Evolutionary conservation across 1,140 invertebrate genomes (phyloP).

Genomic region (Monochamus saltuarius): DNA sequence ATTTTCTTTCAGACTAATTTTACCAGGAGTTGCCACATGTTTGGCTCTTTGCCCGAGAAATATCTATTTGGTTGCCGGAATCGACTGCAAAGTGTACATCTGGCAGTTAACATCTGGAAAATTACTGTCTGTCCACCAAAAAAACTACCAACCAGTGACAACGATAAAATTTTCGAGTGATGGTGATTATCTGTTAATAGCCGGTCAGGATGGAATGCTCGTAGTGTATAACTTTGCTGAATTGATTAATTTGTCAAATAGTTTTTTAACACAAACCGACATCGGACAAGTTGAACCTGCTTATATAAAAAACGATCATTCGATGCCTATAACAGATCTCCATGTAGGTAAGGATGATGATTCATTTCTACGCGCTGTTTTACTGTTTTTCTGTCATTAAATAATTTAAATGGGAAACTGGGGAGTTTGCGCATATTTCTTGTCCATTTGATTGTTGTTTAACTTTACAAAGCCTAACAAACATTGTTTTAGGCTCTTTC

Average conservation of each 20-base stretch:
- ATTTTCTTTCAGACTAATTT: conserved; percentile 63
- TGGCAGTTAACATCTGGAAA: conserved; percentile 80
- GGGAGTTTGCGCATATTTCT: no score
- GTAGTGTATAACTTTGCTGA: conserved; percentile 67
- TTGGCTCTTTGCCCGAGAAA: conserved; percentile 69
- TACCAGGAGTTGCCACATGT: conserved; percentile 73
- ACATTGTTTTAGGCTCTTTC: conserved; percentile 30
- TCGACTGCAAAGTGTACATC: conserved; percentile 79
- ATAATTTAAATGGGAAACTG: no score
- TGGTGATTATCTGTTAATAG: conserved; percentile 71
- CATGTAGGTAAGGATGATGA: conserved; percentile 64
- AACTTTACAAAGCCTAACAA: no score
- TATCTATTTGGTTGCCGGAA: conserved; percentile 70
- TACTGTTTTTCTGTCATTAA: no score
- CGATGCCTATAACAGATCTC: conserved; percentile 74
- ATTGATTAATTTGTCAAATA: conserved; percentile 47
- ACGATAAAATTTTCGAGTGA: conserved; percentile 73
- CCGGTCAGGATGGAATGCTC: conserved; percentile 82
- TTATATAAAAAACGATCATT: conserved; percentile 73
- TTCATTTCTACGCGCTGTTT: no score
- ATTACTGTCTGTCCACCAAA: conserved; percentile 67
- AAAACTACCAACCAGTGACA: conserved; percentile 79
- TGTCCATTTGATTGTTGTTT: no score
- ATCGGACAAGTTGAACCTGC: conserved; percentile 61
- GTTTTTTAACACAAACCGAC: conserved; percentile 54